Evolutionary conservation across 2,797 vertebrate genomes (phyloP), one percentile per base, ranked within the genome.

Genomic region (Botia almorhae): DNA sequence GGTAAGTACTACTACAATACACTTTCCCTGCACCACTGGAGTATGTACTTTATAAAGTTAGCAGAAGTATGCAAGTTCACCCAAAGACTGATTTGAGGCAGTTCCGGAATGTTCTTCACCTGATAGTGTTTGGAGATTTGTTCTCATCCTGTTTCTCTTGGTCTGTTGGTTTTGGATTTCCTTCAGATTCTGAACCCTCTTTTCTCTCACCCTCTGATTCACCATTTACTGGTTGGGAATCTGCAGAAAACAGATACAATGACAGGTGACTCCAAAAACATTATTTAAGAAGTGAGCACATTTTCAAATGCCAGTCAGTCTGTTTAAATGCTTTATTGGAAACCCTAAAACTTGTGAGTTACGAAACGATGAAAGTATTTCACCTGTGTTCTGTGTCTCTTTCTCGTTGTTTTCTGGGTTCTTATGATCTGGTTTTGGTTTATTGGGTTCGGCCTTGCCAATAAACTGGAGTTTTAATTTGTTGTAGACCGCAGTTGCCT

Each of bases 401-500:
- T 93, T 94, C 0, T 92, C 83, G 3, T 90, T 83, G 0, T 94
- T 90, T 29, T 92, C 93, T 53, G 91, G 86, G 8, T 87, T 90
- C 83, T 93, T 92, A 68, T 88, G 74, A 7, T 93, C 91, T 0
- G 64, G 39, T 85, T 93, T 94, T 19, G 90, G 88, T 88, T 97
- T 98, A 90, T 90, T 91, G 61, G 91, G 82, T 70, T 97, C 97
- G 0, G 86, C 10, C 87, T 97, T 98, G 67, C 96, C 96, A 81
- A 98, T 92, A 86, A 99, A 97, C 21, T 96, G 95, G 0, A 97
- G 95, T 91, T 99, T 99, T 88, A 99, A 91, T 56, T 97, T 96
- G 65, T 95, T 96, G 87, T 99, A 99, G 75, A 99, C 97, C 0
- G 98, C 95, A 0, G 94, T 95, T 0, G 98, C 98, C 81, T 98